phyloP scores from a whole-genome alignment of 2,797 vertebrate genomes.

The Galagoides demidoff region DNA sequence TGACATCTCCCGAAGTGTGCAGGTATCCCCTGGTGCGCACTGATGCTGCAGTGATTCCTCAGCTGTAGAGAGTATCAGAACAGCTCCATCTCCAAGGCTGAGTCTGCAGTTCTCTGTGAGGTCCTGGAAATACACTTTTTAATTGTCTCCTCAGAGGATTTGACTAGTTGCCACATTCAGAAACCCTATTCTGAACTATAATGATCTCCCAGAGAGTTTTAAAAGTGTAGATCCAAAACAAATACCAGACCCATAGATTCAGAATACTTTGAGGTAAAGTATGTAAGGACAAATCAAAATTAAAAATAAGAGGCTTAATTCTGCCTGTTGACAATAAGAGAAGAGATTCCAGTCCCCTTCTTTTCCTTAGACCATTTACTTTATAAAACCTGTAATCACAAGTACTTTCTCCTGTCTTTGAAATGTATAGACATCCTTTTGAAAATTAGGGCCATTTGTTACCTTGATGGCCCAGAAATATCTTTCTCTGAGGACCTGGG shows the following conservation, averaged over 20 bases:
- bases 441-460: conserved; percentile 27
- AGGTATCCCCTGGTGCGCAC: background rate
- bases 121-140: background rate
- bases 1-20: background rate
- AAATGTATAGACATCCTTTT: conserved; percentile 46
- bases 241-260: background rate
- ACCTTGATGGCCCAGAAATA: background rate
- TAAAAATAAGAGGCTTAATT: background rate
- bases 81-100: background rate
- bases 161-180: background rate
- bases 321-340: background rate
- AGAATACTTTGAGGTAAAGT: background rate
- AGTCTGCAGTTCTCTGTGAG: background rate
- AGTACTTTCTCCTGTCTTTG: background rate
- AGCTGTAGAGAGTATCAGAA: background rate
- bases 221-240: background rate
- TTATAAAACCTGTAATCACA: conserved; percentile 11
- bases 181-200: background rate
- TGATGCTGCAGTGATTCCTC: background rate
- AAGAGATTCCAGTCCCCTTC: background rate
- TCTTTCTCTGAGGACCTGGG: background rate
- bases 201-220: background rate
- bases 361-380: background rate
- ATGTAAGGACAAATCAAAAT: background rate
- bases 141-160: background rate